Evolutionary conservation across 2,888 invertebrate genomes (phyloP), one percentile per base, ranked within the genome.

Genomic region (Danaus chrysippus): DNA sequence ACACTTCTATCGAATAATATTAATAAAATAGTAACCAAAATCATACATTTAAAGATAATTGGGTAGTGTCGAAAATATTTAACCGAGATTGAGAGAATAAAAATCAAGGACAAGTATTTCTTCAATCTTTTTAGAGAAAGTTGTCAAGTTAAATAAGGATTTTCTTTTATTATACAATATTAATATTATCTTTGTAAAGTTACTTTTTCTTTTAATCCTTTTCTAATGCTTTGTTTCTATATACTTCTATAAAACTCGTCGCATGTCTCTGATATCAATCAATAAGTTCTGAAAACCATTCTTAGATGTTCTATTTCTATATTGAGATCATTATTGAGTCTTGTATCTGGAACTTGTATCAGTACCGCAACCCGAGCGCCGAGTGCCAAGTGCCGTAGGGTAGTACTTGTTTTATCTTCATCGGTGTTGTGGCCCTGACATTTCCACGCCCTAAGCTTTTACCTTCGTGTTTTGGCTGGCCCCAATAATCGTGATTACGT

Each of bases 341-440:
- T 42, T 52, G 49, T 64, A 67, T 56, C 65, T 58, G 61, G 52
- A 59, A 57, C 58, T 44, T 52, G 54, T 12, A 54, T 41, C 46
- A 13, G 54, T 43, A 52, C 46, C 58, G 58, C 44, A 55, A 56
- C 42, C 34, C 54, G 62, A 60, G 54, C 56, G 62, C 46, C 58
- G 58, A 42, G 52, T 56, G 34, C 19, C 54, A 60, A 60, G 54
- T 56, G 62, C 58, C 65, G 64, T 64, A 63, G 56, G 63, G 66
- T 58, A 63, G 69, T 68, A 64, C 73, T 63, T 71, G 66, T 71
- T 74, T 80, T 82, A 86, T 86, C 82, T 83, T 76, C 82, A 79
- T 82, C 74, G 76, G 65, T 70, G 67, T 66, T 63, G 72, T 72
- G 86, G 78, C 87, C 87, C 68, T 87, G 87, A 87, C 86, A 87